Conservation (phyloP, 2,797 vertebrate species). For the Eulemur mongoz region DNA sequence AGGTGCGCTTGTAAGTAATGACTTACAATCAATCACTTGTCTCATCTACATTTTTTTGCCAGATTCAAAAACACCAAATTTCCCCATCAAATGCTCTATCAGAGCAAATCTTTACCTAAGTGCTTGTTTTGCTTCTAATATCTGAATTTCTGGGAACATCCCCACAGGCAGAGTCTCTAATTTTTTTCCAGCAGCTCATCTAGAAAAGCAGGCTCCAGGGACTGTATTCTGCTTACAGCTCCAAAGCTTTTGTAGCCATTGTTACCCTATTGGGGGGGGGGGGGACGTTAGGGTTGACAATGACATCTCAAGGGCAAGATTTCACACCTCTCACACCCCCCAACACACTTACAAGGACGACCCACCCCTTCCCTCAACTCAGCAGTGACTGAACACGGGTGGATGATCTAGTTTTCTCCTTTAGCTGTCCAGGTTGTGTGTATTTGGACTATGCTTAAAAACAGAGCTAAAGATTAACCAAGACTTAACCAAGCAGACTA, state of each 20-base stretch:
- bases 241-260: neutral
- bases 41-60: neutral
- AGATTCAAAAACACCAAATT: neutral
- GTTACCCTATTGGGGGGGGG: neutral
- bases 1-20: neutral
- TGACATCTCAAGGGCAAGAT: neutral
- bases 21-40: neutral
- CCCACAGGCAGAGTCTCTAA: neutral
- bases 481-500: neutral
- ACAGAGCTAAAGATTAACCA: constrained; percentile 59
- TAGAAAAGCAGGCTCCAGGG: neutral
- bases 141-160: neutral
- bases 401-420: neutral
- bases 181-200: neutral
- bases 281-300: neutral
- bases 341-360: neutral
- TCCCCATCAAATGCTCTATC: neutral
- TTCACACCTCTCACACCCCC: neutral
- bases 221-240: neutral
- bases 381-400: neutral
- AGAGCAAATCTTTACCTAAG: neutral
- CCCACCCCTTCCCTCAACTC: neutral
- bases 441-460: neutral
- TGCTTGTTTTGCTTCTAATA: neutral
- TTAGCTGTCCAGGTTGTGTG: neutral